phyloP scores from a whole-genome alignment of 2,888 invertebrate genomes.

The Agonopterix subpropinquella region DNA sequence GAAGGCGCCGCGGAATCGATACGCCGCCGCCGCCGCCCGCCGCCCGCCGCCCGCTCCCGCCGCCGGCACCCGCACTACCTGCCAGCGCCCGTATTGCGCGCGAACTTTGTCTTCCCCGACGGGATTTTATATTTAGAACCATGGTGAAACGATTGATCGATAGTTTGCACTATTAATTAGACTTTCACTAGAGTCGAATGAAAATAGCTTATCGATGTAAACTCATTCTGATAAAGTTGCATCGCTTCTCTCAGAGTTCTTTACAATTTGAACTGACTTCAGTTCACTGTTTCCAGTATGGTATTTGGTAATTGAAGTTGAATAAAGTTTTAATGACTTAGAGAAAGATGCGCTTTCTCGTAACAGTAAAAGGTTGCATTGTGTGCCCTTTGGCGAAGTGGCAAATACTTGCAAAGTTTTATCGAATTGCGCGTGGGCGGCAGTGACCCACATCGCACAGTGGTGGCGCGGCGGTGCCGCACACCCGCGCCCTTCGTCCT shows the following conservation, averaged over 20 bases:
- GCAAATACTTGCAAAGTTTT: constrained; percentile 50
- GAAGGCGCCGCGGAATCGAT: constrained; percentile 71
- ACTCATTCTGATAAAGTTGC: neutral
- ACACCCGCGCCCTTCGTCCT: constrained; percentile 53
- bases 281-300: no score
- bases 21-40: constrained; percentile 67
- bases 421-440: constrained; percentile 69
- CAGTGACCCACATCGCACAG: constrained; percentile 63
- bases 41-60: constrained; percentile 49
- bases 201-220: constrained; percentile 2
- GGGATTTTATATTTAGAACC: constrained; percentile 75
- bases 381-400: neutral
- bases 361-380: no score
- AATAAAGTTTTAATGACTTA: no score
- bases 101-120: constrained; percentile 73
- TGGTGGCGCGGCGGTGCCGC: constrained; percentile 26
- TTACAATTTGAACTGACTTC: no score
- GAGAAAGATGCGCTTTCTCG: neutral
- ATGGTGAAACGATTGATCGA: constrained; percentile 73
- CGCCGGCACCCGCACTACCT: constrained; percentile 40
- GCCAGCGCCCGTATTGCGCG: constrained; percentile 71
- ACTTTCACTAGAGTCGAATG: constrained; percentile 44
- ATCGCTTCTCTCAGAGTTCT: neutral
- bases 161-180: constrained; percentile 71
- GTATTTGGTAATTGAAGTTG: no score